Percentiles rank a stretch among this genome's conserved stretches.
Conservation (phyloP, 1,140 invertebrate species). For the Mactra quadrangularis region DNA sequence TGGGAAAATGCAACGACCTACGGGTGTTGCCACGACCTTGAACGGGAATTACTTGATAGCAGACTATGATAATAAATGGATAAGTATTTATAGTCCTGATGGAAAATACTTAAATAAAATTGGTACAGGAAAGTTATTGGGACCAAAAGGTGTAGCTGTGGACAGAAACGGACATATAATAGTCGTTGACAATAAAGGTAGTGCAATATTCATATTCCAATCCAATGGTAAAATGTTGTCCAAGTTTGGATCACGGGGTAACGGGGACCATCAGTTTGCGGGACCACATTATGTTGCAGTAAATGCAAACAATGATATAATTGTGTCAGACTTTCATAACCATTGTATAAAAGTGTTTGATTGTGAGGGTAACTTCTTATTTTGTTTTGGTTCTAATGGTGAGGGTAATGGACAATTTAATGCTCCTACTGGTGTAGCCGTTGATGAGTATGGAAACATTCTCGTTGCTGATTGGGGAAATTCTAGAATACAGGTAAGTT, state of each 20-base stretch:
- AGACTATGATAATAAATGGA: conserved; percentile 87
- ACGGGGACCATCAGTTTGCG: conserved; percentile 85
- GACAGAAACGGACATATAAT: conserved; percentile 85
- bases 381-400: conserved; percentile 83
- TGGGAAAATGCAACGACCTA: conserved; percentile 86
- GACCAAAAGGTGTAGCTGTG: conserved; percentile 86
- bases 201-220: conserved; percentile 85
- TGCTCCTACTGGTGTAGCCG: conserved; percentile 86
- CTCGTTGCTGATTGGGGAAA: conserved; percentile 87
- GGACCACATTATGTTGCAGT: conserved; percentile 87
- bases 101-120: conserved; percentile 86
- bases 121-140: conserved; percentile 86
- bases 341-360: conserved; percentile 86
- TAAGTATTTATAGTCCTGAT: conserved; percentile 85
- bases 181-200: conserved; percentile 87
- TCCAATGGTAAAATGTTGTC: conserved; percentile 84
- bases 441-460: conserved; percentile 86
- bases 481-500: conserved; percentile 85
- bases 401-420: conserved; percentile 87
- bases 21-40: conserved; percentile 85
- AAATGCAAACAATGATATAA: conserved; percentile 85
- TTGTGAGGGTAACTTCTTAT: conserved; percentile 80
- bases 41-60: conserved; percentile 86
- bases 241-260: conserved; percentile 82
- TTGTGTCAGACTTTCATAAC: conserved; percentile 87